Base-by-base conservation (phyloP, 2,888 invertebrate species). In the Caenorhabditis sp. region DNA sequence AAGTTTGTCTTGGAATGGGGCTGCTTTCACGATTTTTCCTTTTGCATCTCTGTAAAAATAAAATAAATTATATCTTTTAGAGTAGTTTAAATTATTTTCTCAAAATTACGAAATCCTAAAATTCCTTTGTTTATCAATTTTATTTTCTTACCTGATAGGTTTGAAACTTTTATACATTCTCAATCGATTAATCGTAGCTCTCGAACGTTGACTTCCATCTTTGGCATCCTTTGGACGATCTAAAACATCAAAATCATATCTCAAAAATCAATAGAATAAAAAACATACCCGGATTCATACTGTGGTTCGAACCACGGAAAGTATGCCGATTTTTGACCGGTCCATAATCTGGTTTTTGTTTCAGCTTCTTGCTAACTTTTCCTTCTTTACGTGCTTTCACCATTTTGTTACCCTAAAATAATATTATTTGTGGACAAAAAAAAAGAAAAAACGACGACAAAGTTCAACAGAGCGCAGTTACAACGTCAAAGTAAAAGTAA, bases 111-210 rank as follows among this genome's bases (percentile, higher is more conserved):
- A 31, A 31, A 31, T n/a, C 8, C n/a, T 53, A 14, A 27, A 66
- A 70, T 59, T 24, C 26, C 27, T 21, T 43, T 14, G 17, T 17
- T n/a, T 31, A 31, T 31, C 31, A 6, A 6, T 4, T 31, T 31
- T 31, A 6, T 31, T 31, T 31, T 24, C 49, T 58, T 23, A 90
- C 90, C 97, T 91, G 88, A 95, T 95, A 0, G 97, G 93, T 89
- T 97, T 97, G 88, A 94, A 95, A 89, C 96, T 96, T 81, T 95
- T 92, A 90, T 99, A 99, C 97, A 99, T 99, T 89, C 95, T 94
- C 78, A 99, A 89, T 58, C 99, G 91, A 88, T 95, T 96, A 75
- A 99, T 97, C 0, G 99, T 99, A 17, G 93, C 92, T 89, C 93
- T 94, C 17, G 95, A 93, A 57, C 82, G 79, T 61, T 73, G 66